Percentiles rank a stretch among this genome's conserved stretches.
Evolutionary conservation across 2,888 invertebrate species (phyloP).

Genomic region (Drosophila kambysellisi): DNA sequence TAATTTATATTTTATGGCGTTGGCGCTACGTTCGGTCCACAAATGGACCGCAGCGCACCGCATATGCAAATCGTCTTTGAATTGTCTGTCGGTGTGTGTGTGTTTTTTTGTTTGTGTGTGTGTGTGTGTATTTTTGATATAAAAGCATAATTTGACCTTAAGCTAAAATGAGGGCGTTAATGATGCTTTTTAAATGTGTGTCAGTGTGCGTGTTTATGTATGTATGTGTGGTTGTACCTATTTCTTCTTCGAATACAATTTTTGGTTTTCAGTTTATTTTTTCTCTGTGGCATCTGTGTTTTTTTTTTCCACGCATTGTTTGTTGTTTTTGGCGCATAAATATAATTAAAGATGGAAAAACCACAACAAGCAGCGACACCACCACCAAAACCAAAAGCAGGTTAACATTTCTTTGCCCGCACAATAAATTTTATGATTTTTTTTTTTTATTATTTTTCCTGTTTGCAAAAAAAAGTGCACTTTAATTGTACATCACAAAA

Average conservation of each 20-base stretch:
- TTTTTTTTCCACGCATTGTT: slow-evolving; percentile 37
- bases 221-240: slow-evolving; percentile 26
- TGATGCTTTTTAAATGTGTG: slow-evolving; percentile 71
- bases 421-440: slow-evolving; percentile 13
- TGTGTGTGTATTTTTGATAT: slow-evolving; percentile 48
- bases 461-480: slow-evolving; percentile 43
- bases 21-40: slow-evolving; percentile 77
- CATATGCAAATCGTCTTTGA: slow-evolving; percentile 70
- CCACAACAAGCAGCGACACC: slow-evolving; percentile 36
- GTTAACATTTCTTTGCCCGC: slow-evolving; percentile 23
- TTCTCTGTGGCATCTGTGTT: slow-evolving; percentile 40
- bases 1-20: slow-evolving; percentile 81
- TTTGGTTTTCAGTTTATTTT: slow-evolving; percentile 51
- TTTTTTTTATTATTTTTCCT: slow-evolving; percentile 17
- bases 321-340: slow-evolving; percentile 69
- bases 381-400: slow-evolving; percentile 38
- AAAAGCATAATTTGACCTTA: slow-evolving; percentile 81
- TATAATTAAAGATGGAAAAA: slow-evolving; percentile 73
- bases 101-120: neutral
- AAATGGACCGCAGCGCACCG: slow-evolving; percentile 70
- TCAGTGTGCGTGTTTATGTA: slow-evolving; percentile 11
- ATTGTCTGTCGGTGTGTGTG: slow-evolving; percentile 27
- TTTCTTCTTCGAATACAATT: slow-evolving; percentile 44
- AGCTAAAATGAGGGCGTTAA: slow-evolving; percentile 82
- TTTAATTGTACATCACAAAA: slow-evolving; percentile 62